Evolutionary conservation across 2,797 vertebrate species (phyloP).

Genomic region (Alca torda): DNA sequence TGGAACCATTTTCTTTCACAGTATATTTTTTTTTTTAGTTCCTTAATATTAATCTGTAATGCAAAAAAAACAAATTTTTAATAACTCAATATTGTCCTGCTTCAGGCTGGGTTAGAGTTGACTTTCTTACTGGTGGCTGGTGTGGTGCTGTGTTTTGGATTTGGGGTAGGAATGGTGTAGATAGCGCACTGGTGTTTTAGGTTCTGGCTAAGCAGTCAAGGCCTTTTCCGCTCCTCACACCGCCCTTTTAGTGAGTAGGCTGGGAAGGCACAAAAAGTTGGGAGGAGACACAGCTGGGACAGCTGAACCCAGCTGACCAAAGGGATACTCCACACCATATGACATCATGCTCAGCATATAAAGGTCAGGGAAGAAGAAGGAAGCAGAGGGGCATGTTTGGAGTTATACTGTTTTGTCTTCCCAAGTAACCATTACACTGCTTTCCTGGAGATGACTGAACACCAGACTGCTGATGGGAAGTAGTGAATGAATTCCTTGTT

Average conservation of each 20-base stretch:
- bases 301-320: neutral
- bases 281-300: neutral
- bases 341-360: neutral
- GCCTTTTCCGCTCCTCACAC: neutral
- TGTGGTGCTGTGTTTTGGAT: neutral
- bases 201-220: neutral
- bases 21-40: neutral
- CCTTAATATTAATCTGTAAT: neutral
- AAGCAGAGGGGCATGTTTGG: neutral
- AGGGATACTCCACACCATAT: neutral
- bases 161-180: neutral
- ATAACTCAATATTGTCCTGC: neutral
- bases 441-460: neutral
- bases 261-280: neutral
- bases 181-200: neutral
- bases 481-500: neutral
- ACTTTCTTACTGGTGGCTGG: neutral
- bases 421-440: neutral
- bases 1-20: neutral
- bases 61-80: neutral
- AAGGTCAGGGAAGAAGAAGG: neutral
- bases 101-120: neutral
- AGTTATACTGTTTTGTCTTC: neutral
- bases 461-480: neutral
- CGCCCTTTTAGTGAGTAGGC: neutral